phyloP scores from a whole-genome alignment of 1,140 invertebrate genomes.

The Listronotus oregonensis region DNA sequence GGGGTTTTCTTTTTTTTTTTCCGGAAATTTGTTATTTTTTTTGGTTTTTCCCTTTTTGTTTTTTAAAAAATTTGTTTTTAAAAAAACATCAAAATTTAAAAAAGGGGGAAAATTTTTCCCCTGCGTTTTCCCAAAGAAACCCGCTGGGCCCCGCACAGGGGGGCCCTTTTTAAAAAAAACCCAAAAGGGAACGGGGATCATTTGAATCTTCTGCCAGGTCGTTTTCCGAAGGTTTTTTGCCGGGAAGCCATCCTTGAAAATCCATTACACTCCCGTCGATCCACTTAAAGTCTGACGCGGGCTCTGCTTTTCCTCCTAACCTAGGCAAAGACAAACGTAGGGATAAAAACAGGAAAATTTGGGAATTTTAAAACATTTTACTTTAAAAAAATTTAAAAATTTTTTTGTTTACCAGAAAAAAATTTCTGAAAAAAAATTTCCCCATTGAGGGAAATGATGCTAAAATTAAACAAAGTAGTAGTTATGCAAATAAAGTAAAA shows the following conservation, averaged over 20 bases:
- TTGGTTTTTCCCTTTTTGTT: no score
- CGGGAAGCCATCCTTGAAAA: slow-evolving; percentile 64
- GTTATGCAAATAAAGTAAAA: no score
- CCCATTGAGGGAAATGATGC: no score
- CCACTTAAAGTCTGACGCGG: slow-evolving; percentile 60
- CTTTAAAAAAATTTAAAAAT: not conserved
- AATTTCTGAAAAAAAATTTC: not conserved
- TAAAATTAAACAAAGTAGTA: no score
- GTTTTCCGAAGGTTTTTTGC: slow-evolving; percentile 50
- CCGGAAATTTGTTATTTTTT: no score
- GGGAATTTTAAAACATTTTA: no score
- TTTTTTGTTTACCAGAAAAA: not conserved
- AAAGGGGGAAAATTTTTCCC: slow-evolving; percentile 12
- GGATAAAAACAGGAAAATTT: not conserved
- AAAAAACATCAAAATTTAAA: no score
- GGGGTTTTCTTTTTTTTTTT: no score
- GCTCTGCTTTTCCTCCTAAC: slow-evolving; percentile 49
- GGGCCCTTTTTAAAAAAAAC: slow-evolving; percentile 67
- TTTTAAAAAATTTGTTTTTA: no score
- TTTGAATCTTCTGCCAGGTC: slow-evolving; percentile 54
- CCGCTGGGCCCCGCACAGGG: slow-evolving; percentile 65
- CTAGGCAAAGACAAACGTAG: slow-evolving; percentile 19
- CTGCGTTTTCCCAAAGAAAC: slow-evolving; percentile 64
- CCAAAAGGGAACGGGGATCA: slow-evolving; percentile 62
- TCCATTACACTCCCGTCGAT: slow-evolving; percentile 61